phyloP scores from a whole-genome alignment of 2,888 invertebrate species.

The Catocala sponsa region DNA sequence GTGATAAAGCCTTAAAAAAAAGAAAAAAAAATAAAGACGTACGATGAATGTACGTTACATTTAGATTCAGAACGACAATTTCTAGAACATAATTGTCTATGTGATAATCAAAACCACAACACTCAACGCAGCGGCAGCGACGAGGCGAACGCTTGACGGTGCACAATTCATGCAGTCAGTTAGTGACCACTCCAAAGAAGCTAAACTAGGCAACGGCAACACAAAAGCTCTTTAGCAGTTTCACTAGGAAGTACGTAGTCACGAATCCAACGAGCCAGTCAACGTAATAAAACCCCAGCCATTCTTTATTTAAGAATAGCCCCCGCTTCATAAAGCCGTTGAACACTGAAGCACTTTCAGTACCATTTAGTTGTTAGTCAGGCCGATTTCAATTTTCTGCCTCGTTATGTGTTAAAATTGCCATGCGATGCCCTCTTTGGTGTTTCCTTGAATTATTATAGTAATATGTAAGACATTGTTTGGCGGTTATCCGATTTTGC shows the following conservation, averaged over 20 bases:
- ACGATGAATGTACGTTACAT: no score
- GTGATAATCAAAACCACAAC: no score
- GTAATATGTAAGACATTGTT: conserved; percentile 46
- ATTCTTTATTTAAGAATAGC: conserved; percentile 69
- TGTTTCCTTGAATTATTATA: conserved; percentile 57
- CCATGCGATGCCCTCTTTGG: conserved; percentile 56
- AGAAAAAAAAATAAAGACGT: no score
- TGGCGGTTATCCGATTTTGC: conserved; percentile 26
- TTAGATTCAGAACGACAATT: no score
- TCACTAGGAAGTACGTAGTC: not conserved
- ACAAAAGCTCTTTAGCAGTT: not conserved
- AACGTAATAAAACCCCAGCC: conserved; percentile 60
- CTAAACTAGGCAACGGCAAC: no score
- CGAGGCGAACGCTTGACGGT: no score
- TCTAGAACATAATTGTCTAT: no score
- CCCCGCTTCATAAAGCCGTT: conserved; percentile 69
- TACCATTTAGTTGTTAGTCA: conserved; percentile 61
- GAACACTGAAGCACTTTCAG: conserved; percentile 63
- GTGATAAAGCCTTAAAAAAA: no score
- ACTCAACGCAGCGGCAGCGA: no score
- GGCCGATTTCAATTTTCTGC: conserved; percentile 67
- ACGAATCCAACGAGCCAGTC: not conserved
- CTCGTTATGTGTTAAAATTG: conserved; percentile 69
- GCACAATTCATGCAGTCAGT: no score
- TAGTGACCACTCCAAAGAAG: no score